Evolutionary conservation across 2,888 invertebrate species (phyloP), one percentile per base, ranked within the genome.

Genomic region (Scelioninae gen. 1): DNA sequence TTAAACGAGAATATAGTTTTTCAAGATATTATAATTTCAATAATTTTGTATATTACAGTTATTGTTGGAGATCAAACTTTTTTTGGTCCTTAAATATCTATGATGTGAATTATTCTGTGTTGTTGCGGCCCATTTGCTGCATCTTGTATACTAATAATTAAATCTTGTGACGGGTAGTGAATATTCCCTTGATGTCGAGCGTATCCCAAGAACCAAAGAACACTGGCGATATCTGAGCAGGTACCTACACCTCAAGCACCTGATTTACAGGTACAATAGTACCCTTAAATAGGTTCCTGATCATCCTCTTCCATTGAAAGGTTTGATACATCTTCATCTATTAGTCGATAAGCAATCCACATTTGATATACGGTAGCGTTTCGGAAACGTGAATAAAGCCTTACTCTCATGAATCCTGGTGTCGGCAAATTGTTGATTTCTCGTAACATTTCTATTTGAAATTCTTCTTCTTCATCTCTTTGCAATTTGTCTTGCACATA

Each of bases 281-380:
- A n/a, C 13, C 45, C 45, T 45, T 45, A n/a, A 13, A 45, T 45
- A 6, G 45, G 45, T 6, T 11, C 1, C 5, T 71, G 29, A 23
- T 29, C 43, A 23, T 56, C 71, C 56, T 65, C 49, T 58, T 45
- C 45, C 13, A 58, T 71, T 13, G 31, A 38, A 38, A 56, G n/a
- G 16, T 71, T 58, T 23, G 23, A 43, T 15, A 31, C 62, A 5
- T 62, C 13, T n/a, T 65, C 56, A 51, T 55, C 55, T 1, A 47
- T 62, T 10, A 72, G 43, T 51, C 31, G 11, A 13, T 75, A 75
- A 10, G 49, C 16, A 53, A 75, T 81, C 55, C 68, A 81, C 4
- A 75, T 29, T 47, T 74, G 74, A 45, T 80, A 68, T 16, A 60
- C 74, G 0, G 62, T 55, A 15, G 74, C 60, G 38, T 75, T 75